Percentiles rank a stretch among this genome's conserved stretches.
phyloP scores from a whole-genome alignment of 2,888 invertebrate genomes.

The Odontocolon sp. region DNA sequence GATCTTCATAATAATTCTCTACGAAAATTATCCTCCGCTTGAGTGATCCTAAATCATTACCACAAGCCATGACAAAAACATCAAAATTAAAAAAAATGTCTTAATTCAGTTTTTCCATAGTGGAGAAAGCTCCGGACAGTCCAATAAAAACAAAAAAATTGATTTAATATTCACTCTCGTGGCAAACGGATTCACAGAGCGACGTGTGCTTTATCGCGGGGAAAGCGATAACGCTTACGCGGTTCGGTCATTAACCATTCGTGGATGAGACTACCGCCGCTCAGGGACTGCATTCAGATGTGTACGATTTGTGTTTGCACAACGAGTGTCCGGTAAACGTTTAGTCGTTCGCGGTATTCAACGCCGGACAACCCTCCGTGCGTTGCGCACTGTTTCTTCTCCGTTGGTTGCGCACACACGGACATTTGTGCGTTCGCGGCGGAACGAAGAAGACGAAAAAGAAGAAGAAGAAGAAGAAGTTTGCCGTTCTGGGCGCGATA shows the following conservation, averaged over 20 bases:
- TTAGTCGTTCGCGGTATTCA: constrained; percentile 44
- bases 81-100: not conserved
- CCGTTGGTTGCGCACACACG: constrained; percentile 45
- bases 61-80: not conserved
- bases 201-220: constrained; percentile 78
- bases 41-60: no score
- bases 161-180: constrained; percentile 19
- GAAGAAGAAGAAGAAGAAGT: constrained; percentile 33
- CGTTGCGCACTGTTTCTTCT: constrained; percentile 28
- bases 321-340: constrained; percentile 40
- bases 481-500: constrained; percentile 30
- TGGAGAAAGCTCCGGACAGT: not conserved
- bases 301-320: constrained; percentile 9
- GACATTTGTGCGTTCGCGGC: constrained; percentile 50
- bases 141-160: constrained; percentile 19
- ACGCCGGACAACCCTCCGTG: constrained; percentile 37
- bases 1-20: no score
- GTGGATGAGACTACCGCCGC: constrained; percentile 29
- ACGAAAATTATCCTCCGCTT: no score
- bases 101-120: not conserved
- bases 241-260: constrained; percentile 76
- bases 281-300: not conserved
- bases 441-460: constrained; percentile 38
- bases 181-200: constrained; percentile 59
- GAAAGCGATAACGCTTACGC: constrained; percentile 79